Base-by-base conservation (phyloP, 1,140 invertebrate species). In the Arctopsyche grandis region DNA sequence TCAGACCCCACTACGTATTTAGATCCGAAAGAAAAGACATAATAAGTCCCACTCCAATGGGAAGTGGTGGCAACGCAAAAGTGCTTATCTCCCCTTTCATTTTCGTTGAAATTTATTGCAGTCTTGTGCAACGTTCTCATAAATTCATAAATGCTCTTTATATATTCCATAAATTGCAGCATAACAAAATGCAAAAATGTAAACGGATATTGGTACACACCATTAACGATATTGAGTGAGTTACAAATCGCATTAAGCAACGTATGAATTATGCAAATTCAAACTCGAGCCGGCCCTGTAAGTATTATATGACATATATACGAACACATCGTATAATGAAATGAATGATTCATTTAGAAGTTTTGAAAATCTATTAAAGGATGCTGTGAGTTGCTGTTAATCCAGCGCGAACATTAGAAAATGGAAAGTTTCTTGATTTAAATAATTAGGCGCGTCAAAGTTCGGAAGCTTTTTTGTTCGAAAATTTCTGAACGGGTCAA, bases 41-140 rank as follows among this genome's bases (percentile, higher is more conserved):
- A 19, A 60, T 19, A 60, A 60, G 19, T 19, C 9, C 56, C 16
- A 7, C 7, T 38, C 9, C n/a, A 60, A 19, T 60, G n/a, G 48
- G 48, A 46, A 74, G 9, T n/a, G 38, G 14, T 21, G 70, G n/a
- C 0, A 16, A 21, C 70, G 73, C 73, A 46, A 74, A 74, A 74
- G 71, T 74, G 71, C 71, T 74, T 75, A 75, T 75, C 73, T 58
- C 38, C 73, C 73, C 56, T 75, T 75, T 48, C 52, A 58, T 75
- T 75, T 75, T 48, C 10, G 44, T 60, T 16, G 44, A 75, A 60
- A 75, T 75, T 75, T 75, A 75, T 75, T 56, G 73, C 52, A 60
- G 73, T 75, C 73, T 75, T 75, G 73, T 56, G 73, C 73, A 75
- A 38, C 73, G 73, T 75, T 19, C 56, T 48, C 46, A 75, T 75